Evolutionary conservation across 2,113 vertebrate genomes (phyloP), one percentile per base, ranked within the genome.

Genomic region (Drymodes brunneopygia): DNA sequence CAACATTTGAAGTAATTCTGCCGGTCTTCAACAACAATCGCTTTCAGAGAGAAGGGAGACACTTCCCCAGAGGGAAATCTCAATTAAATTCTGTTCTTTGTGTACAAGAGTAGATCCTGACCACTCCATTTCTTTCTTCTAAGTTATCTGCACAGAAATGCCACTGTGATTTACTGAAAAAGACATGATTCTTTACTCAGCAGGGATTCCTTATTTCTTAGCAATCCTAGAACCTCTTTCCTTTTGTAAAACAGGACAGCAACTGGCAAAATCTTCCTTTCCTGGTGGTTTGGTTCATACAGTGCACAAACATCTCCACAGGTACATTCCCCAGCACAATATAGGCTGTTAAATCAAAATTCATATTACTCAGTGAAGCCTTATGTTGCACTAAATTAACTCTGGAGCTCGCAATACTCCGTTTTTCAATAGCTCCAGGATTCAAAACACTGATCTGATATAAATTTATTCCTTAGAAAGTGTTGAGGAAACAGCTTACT

Each of bases 401-500:
- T 69, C 6, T 24, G 29, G 25, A 33, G 13, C 25, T 81, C 0
- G 0, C 81, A 53, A 35, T 60, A 61, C 3, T 50, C 40, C 6
- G 1, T 70, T 38, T 77, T 72, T 86, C 73, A 65, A 8, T 38
- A 56, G 35, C 29, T 31, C 3, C 2, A 1, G 40, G 58, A 44
- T 75, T 92, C 48, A 27, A 60, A 91, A 15, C 62, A 61, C 23
- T 69, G 33, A 10, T 36, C 35, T 44, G 24, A 4, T 57, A 25
- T 81, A 40, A 86, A 35, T 72, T 60, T 44, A 70, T 65, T 69
- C 36, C 24, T 77, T 69, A 20, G 73, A 50, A 72, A 40, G 15
- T 33, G 23, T 29, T n/a, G 77, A 86, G 72, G 35, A 19, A 53
- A 5, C 33, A 83, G 62, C 21, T 92, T 58, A 27, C 44, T 69